Percentiles rank a stretch among this genome's conserved stretches.
Evolutionary conservation across 2,797 vertebrate species (phyloP).

Genomic region (Glyptemys insculpta): DNA sequence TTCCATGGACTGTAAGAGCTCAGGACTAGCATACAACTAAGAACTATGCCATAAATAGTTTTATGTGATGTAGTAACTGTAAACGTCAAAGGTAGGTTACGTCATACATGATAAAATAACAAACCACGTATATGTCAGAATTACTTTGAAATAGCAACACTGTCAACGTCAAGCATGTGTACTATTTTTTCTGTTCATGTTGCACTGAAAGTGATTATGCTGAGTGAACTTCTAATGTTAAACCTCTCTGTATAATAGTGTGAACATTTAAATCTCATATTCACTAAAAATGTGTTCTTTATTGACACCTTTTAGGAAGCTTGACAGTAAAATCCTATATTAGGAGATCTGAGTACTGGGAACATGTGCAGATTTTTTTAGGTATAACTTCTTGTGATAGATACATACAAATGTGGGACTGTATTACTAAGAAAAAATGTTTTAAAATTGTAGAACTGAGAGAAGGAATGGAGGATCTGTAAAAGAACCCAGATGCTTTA

Average conservation of each 20-base stretch:
- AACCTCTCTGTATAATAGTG: background rate
- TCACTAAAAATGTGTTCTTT: background rate
- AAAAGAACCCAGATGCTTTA: background rate
- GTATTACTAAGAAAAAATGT: background rate
- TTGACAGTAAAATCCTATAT: background rate
- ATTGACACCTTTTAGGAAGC: background rate
- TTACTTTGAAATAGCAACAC: constrained; percentile 17
- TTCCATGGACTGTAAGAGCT: constrained; percentile 70
- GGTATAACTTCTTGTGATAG: background rate
- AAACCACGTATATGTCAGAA: background rate
- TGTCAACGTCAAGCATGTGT: background rate
- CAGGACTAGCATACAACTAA: constrained; percentile 59
- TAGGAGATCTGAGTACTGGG: background rate
- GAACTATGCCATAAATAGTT: constrained; percentile 70
- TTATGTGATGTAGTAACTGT: constrained; percentile 60
- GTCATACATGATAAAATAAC: constrained; percentile 51
- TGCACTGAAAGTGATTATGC: background rate
- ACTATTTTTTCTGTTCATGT: background rate
- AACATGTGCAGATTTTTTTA: background rate
- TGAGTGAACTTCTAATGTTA: background rate
- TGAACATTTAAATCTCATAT: background rate
- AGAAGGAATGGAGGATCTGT: background rate
- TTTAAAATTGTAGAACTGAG: background rate
- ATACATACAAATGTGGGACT: background rate
- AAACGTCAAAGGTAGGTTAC: constrained; percentile 63